phyloP scores from a whole-genome alignment of 2,888 invertebrate species.

The Galeopsomyia nigrocyanea region DNA sequence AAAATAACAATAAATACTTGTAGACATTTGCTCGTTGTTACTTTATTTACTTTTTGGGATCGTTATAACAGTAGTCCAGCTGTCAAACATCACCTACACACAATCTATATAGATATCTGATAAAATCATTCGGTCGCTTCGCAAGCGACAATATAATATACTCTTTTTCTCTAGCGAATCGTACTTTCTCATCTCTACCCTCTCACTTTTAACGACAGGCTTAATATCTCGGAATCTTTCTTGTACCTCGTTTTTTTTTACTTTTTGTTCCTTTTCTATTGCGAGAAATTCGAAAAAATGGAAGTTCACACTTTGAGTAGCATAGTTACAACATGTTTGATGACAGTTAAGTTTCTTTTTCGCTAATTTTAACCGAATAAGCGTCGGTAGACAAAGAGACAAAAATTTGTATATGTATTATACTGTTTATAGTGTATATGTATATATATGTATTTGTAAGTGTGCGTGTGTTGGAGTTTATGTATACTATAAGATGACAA shows the following conservation, averaged over 20 bases:
- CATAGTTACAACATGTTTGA: conserved; percentile 36
- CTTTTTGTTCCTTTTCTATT: conserved; percentile 33
- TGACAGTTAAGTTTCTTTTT: conserved; percentile 35
- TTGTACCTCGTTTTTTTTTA: conserved; percentile 39
- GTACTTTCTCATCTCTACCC: too few species aligned
- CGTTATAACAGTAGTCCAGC: conserved; percentile 39
- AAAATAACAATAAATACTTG: conserved; percentile 25
- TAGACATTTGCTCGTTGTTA: conserved; percentile 45
- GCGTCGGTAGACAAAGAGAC: conserved; percentile 34
- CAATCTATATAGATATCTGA: conserved; percentile 3
- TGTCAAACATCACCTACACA: conserved; percentile 16
- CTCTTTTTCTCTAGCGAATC: too few species aligned
- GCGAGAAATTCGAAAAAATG: conserved; percentile 44
- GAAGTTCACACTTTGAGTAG: conserved; percentile 38
- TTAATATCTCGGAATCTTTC: conserved; percentile 40
- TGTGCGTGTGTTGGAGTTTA: background rate
- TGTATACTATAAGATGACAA: conserved; percentile 23
- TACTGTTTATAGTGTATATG: conserved; percentile 10
- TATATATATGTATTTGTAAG: background rate
- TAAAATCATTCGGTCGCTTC: background rate
- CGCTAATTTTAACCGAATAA: conserved; percentile 42
- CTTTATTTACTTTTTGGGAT: conserved; percentile 45
- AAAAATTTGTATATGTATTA: conserved; percentile 22
- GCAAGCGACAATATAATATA: conserved; percentile 16
- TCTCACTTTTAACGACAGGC: conserved; percentile 41